Conservation (phyloP, 2,888 invertebrate genomes). For the Stenolophus ochropezus region DNA sequence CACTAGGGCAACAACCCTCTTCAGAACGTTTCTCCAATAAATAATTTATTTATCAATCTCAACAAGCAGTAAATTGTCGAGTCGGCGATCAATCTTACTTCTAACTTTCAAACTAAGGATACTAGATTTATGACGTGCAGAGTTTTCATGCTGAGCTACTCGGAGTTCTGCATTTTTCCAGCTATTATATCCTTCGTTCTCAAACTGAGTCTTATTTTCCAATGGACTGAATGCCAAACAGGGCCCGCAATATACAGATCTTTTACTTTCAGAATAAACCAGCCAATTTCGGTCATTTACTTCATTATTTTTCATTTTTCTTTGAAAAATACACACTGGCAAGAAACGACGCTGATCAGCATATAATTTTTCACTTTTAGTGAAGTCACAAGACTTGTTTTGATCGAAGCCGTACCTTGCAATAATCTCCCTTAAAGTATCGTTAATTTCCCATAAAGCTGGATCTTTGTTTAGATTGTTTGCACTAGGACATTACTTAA, state of each 20-base stretch:
- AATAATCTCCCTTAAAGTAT: conserved; percentile 63
- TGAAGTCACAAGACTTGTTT: too few relatives aligned
- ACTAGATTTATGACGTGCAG: conserved; percentile 63
- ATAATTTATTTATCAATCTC: too few relatives aligned
- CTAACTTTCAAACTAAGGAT: conserved; percentile 61
- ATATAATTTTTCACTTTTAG: conserved; percentile 61
- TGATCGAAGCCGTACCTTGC: conserved; percentile 62
- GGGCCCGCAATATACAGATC: conserved; percentile 61
- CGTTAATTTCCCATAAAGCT: conserved; percentile 62
- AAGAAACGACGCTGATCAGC: conserved; percentile 62
- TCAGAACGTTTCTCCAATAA: conserved; percentile 65
- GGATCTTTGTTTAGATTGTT: conserved; percentile 63
- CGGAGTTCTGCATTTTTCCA: conserved; percentile 64
- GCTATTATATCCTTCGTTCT: conserved; percentile 64
- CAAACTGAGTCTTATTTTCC: conserved; percentile 61
- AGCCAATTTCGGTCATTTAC: conserved; percentile 58
- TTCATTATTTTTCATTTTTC: conserved; percentile 62
- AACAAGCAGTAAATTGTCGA: conserved; percentile 62
- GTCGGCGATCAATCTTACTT: conserved; percentile 59
- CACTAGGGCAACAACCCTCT: conserved; percentile 63
- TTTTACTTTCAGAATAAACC: conserved; percentile 60
- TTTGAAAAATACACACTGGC: conserved; percentile 61
- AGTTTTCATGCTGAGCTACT: conserved; percentile 64
- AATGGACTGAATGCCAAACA: conserved; percentile 61
- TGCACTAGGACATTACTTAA: conserved; percentile 58